Evolutionary conservation across 1,140 invertebrate genomes (phyloP).

Genomic region (Ridgeia piscesae): DNA sequence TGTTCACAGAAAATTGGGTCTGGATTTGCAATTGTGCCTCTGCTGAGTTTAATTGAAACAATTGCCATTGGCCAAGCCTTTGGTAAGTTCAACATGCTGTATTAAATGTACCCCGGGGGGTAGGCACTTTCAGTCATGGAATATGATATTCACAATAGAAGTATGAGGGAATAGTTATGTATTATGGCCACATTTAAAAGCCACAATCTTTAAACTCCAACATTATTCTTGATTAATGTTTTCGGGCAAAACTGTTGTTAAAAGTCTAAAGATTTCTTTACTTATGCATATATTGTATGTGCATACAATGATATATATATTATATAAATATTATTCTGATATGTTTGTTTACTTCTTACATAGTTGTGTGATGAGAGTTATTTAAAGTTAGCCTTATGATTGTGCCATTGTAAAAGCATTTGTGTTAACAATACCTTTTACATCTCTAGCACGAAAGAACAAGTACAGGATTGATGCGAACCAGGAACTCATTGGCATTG

Average conservation of each 20-base stretch:
- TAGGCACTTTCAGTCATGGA: background rate
- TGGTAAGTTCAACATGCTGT: slow-evolving; percentile 40
- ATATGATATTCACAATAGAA: background rate
- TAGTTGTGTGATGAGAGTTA: background rate
- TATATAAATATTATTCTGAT: background rate
- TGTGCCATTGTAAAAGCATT: background rate
- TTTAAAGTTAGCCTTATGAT: background rate
- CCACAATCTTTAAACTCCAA: background rate
- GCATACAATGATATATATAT: background rate
- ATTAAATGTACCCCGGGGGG: background rate
- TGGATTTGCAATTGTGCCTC: slow-evolving; percentile 52
- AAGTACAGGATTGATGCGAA: slow-evolving; percentile 54
- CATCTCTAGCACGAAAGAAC: slow-evolving; percentile 50
- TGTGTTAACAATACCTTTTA: slow-evolving; percentile 25
- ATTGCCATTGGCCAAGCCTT: slow-evolving; percentile 58
- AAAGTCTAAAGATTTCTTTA: background rate
- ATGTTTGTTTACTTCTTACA: background rate
- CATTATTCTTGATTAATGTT: background rate
- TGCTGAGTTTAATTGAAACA: slow-evolving; percentile 54
- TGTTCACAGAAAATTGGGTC: slow-evolving; percentile 50
- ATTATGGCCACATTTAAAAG: background rate
- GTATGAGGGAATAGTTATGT: too few species aligned
- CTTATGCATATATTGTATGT: background rate
- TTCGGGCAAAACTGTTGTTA: background rate
- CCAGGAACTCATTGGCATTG: slow-evolving; percentile 54